Percentiles rank a stretch among this genome's conserved stretches.
Evolutionary conservation across 2,888 invertebrate species (phyloP).

Genomic region (Pollenia angustigena): DNA sequence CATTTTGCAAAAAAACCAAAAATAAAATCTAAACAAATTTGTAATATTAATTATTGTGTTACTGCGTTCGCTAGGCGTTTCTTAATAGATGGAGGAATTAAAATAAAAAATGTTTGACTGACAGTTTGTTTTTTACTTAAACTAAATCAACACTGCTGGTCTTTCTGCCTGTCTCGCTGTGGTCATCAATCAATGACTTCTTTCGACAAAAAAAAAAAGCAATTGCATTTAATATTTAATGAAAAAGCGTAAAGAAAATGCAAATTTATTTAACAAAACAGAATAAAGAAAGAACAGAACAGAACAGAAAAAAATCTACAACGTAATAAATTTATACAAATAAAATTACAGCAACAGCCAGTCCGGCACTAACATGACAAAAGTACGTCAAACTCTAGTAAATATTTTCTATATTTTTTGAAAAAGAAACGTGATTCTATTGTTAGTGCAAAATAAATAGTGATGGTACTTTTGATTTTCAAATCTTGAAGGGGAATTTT

Average conservation of each 20-base stretch:
- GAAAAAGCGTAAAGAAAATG: conserved; percentile 59
- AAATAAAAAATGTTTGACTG: not conserved
- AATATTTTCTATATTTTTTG: not conserved
- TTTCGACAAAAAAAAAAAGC: conserved; percentile 20
- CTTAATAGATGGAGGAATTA: not conserved
- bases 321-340: not conserved
- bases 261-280: conserved; percentile 55
- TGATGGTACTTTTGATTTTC: conserved; percentile 1
- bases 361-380: conserved; percentile 3
- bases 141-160: conserved; percentile 50
- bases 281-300: conserved; percentile 43
- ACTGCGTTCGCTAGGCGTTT: conserved; percentile 38
- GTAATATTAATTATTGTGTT: conserved; percentile 29
- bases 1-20: not conserved
- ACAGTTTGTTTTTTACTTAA: conserved; percentile 26
- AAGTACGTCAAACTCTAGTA: conserved; percentile 6
- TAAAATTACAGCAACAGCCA: conserved; percentile 10
- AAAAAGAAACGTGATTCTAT: conserved; percentile 66
- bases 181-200: conserved; percentile 62
- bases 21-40: not conserved
- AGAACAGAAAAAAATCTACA: not conserved
- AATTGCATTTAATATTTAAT: conserved; percentile 50
- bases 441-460: conserved; percentile 39
- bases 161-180: not conserved
- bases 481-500: not conserved